Base-by-base conservation (phyloP, 2,888 invertebrate species). In the Pilophorus perplexus region DNA sequence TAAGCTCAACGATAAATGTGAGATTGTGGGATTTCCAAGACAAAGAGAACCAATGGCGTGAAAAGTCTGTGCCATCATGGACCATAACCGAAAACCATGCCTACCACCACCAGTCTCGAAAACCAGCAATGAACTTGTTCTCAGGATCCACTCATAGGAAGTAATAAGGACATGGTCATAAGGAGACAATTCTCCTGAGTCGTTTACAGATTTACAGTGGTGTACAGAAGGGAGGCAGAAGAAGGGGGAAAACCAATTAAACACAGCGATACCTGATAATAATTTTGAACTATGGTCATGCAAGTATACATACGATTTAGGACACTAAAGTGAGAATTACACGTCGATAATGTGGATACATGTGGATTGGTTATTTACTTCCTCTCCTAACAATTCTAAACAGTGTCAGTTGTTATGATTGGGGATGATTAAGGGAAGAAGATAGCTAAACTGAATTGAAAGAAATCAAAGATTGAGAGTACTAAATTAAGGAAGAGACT, bases 61-160 rank as follows among this genome's bases (percentile, higher is more conserved):
- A n/a, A n/a, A n/a, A n/a, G n/a, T n/a, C n/a, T n/a, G n/a, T n/a
- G n/a, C n/a, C n/a, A n/a, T n/a, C 1, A 46, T 2, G 1, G 25
- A 46, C 46, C 42, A 22, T 22, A 1, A 28, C 28, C 52, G 25
- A 16, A 16, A 28, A 52, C 52, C 67, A 67, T 54, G 66, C 66
- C 60, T 57, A 59, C 67, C 42, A 67, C 64, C 64, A 64, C 59
- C 67, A 67, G 60, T 38, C 62, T 33, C 40, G 62, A 64, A 37
- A 38, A 33, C 38, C 25, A 64, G 64, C 40, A n/a, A 65, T 65
- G 18, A 18, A 52, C n/a, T 52, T 25, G 8, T 52, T 14, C 28
- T 16, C 14, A 12, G 44, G 59, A 42, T 59, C 25, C 59, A 42
- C 59, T 59, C 59, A 59, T 59, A 42, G 59, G 42, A 59, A 59